Base-by-base conservation (phyloP, 2,797 vertebrate genomes). In the Melanotaenia nigrans region DNA sequence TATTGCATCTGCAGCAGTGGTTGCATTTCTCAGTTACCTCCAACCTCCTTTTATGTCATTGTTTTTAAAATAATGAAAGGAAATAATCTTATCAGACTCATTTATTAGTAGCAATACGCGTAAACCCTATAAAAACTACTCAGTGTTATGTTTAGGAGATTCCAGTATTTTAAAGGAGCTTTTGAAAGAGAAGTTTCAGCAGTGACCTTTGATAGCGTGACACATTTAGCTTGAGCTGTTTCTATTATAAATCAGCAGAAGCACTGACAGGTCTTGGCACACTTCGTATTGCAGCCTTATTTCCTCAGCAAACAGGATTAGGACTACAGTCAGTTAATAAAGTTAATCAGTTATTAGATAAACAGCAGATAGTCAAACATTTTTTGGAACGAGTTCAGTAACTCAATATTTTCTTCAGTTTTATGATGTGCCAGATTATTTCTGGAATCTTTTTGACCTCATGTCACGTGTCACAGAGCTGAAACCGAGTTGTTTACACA, bases 341-440 rank as follows among this genome's bases (percentile, higher is more conserved):
- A 42, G 18, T 28, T 66, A n/a, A 38, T 53, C 4, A 54, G 35
- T 42, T 42, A 53, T n/a, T 49, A 54, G 0, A 20, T 56, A 36
- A 57, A 57, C 4, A 42, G 4, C 2, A 11, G 30, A 56, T 14
- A n/a, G 32, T 54, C 57, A 0, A 18, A 64, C 67, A 57, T 36
- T 10, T 54, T 56, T 36, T 7, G 1, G 5, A 62, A 67, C 25
- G 24, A 51, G 30, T 16, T 14, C 18, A 60, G 28, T 22, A 55
- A 62, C n/a, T 77, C 38, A 63, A 79, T 68, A 83, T 67, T 73
- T 42, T 28, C 8, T 45, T 64, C 7, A 35, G 22, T 81, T 93
- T 90, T 83, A 90, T 80, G 63, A 70, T 60, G 51, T 68, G 75
- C 85, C 79, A 57, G 18, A 66, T 81, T 79, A 64, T 85, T 86